Evolutionary conservation across 2,113 vertebrate species (phyloP).

Genomic region (Todiramphus chloris): DNA sequence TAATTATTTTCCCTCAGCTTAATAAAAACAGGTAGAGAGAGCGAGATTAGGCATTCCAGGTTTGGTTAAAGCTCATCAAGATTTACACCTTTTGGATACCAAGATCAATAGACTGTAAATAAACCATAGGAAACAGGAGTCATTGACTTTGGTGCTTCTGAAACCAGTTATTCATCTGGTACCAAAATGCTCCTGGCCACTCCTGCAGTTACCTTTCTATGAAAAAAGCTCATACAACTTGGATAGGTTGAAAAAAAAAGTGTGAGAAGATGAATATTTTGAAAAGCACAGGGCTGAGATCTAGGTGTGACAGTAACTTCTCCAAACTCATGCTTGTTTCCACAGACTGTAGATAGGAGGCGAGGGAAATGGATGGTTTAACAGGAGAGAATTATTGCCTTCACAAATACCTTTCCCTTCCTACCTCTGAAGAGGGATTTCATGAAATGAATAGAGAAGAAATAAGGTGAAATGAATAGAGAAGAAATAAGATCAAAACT

Average conservation of each 20-base stretch:
- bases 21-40: neutral
- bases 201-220: neutral
- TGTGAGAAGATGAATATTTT: neutral
- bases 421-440: accelerated
- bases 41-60: neutral
- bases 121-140: neutral
- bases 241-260: neutral
- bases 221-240: neutral
- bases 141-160: neutral
- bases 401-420: neutral
- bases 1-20: neutral
- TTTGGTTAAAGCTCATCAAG: neutral
- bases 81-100: neutral
- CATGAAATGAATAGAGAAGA: neutral
- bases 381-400: neutral
- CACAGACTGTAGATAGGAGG: accelerated
- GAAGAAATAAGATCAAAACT: neutral
- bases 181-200: neutral
- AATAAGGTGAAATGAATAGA: neutral
- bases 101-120: neutral
- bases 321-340: neutral
- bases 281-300: neutral
- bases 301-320: neutral
- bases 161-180: neutral
- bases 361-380: neutral